Evolutionary conservation across 2,797 vertebrate genomes (phyloP).

Genomic region (Limosa lapponica): DNA sequence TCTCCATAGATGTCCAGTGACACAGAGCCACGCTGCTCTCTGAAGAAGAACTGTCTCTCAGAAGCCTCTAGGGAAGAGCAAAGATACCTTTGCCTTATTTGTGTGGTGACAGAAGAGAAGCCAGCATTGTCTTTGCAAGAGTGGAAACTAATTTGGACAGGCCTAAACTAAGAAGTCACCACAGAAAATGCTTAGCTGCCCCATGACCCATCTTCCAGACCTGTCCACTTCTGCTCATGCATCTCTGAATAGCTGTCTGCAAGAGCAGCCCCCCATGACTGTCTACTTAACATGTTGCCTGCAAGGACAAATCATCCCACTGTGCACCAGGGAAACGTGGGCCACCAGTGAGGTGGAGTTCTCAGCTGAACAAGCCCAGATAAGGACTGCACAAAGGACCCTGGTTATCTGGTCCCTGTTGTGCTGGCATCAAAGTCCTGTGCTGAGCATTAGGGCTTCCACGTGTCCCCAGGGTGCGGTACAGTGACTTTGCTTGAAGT

Average conservation of each 20-base stretch:
- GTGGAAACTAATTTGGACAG: neutral
- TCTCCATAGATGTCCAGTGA: neutral
- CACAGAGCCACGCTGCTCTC: neutral
- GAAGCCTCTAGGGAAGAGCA: neutral
- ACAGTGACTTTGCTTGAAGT: constrained; percentile 39
- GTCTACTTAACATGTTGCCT: neutral
- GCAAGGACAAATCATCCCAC: neutral
- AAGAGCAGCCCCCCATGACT: neutral
- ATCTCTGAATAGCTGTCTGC: neutral
- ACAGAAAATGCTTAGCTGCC: neutral
- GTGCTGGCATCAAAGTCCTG: neutral
- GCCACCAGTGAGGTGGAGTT: neutral
- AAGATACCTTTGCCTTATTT: neutral
- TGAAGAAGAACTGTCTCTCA: neutral
- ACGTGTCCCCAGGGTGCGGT: neutral
- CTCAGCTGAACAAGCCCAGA: constrained; percentile 11
- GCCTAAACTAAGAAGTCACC: neutral
- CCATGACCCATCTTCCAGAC: neutral
- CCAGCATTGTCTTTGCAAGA: neutral
- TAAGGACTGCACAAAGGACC: constrained; percentile 8
- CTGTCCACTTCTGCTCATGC: neutral
- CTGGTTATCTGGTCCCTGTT: neutral
- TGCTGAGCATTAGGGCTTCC: neutral
- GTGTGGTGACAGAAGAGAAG: neutral
- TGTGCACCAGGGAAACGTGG: accelerated